A percentile compares a stretch with the other conserved stretches of the same genome.
These are phyloP conservation scores for Rhagium mordax DNA, from an alignment of 2,888 invertebrate genomes.

Conservation along the genomic window DNA sequence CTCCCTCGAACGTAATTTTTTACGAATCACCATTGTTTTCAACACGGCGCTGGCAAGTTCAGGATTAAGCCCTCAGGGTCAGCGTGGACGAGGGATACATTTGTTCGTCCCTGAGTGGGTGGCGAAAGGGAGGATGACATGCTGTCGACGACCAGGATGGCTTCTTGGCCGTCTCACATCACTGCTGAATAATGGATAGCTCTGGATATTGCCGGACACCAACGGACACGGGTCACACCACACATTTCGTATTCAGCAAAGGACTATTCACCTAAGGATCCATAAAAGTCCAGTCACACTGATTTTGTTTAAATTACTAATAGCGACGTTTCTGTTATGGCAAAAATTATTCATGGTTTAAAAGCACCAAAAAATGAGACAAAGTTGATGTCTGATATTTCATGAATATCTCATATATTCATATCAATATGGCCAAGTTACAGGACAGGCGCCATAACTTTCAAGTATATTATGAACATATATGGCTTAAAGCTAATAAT, in stretches of 20 bases:
- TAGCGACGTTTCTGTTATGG: conserved; percentile 22
- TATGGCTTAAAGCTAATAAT: too few relatives aligned
- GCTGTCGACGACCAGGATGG: conserved; percentile 65
- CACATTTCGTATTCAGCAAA: conserved; percentile 55
- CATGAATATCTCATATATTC: not conserved
- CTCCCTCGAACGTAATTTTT: conserved; percentile 50
- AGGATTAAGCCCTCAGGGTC: conserved; percentile 62
- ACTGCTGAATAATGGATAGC: conserved; percentile 68
- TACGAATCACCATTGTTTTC: conserved; percentile 54
- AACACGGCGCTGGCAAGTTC: conserved; percentile 53
- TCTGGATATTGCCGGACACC: conserved; percentile 64
- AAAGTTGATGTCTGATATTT: not conserved
- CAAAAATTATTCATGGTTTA: conserved; percentile 28
- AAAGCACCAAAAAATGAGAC: not conserved
- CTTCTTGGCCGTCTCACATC: conserved; percentile 66
- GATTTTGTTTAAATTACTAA: conserved; percentile 25
- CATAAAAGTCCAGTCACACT: conserved; percentile 35
- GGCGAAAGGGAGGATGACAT: conserved; percentile 58
- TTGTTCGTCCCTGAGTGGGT: conserved; percentile 62
- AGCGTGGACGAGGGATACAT: conserved; percentile 66
- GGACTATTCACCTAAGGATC: conserved; percentile 44
- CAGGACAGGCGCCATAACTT: too few relatives aligned
- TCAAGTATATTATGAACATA: too few relatives aligned
- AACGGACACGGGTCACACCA: conserved; percentile 67
- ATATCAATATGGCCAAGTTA: not conserved